A percentile compares a stretch with the other conserved stretches of the same genome.
These are phyloP conservation scores for Mohoua ochrocephala DNA, from an alignment of 2,113 vertebrate species.

Conservation along the genomic window DNA sequence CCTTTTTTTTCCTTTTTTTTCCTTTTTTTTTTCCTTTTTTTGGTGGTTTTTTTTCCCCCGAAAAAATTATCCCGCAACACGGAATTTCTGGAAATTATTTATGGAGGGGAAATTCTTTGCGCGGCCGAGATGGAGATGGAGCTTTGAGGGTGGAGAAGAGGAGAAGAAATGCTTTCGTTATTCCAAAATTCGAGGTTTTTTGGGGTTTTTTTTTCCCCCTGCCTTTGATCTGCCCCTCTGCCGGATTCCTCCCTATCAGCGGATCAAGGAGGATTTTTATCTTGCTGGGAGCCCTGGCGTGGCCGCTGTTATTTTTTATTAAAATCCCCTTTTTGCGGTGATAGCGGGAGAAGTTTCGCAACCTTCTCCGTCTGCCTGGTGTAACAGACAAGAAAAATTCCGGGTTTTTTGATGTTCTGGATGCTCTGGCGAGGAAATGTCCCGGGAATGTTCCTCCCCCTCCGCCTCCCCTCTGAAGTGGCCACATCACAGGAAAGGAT, in stretches of 20 bases:
- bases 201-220: not conserved
- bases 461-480: not conserved
- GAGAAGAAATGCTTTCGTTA: not conserved
- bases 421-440: not conserved
- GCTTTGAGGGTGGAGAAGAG: not conserved
- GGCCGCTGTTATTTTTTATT: constrained; percentile 12
- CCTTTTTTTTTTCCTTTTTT: too few relatives aligned
- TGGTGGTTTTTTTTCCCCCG: too few relatives aligned
- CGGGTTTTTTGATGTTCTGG: not conserved
- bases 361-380: not conserved
- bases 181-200: not conserved
- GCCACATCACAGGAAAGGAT: not conserved
- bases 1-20: too few relatives aligned
- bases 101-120: not conserved
- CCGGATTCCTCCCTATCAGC: not conserved
- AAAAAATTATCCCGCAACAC: not conserved
- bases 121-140: not conserved
- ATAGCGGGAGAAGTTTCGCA: not conserved
- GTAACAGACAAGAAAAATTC: not conserved
- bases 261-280: constrained; percentile 49
- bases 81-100: not conserved
- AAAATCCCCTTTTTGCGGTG: not conserved
- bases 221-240: constrained; percentile 28
- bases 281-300: not conserved
- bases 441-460: not conserved